Percentiles rank a stretch among this genome's conserved stretches.
Evolutionary conservation across 2,888 invertebrate genomes (phyloP).

Genomic region (Chrysomela aeneicollis): DNA sequence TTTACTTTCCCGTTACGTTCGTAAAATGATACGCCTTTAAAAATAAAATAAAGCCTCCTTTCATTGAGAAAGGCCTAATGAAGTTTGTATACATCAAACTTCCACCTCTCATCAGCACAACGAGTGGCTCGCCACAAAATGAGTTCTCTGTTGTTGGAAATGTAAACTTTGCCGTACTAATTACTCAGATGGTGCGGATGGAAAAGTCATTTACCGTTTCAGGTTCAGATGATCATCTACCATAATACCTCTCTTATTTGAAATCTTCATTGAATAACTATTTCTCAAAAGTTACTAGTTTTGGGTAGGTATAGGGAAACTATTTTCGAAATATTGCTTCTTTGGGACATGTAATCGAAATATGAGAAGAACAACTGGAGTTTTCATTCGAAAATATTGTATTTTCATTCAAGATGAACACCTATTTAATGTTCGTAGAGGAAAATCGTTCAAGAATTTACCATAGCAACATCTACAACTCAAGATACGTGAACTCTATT

Average conservation of each 20-base stretch:
- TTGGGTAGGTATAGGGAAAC: no score
- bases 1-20: slow-evolving; percentile 49
- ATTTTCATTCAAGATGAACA: no score
- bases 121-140: slow-evolving; percentile 34
- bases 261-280: no score
- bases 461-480: no score
- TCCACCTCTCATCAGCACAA: slow-evolving; percentile 34
- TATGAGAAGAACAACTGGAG: no score
- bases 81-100: slow-evolving; percentile 47
- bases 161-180: slow-evolving; percentile 35
- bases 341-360: no score
- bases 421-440: no score
- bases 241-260: neutral
- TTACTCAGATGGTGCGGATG: slow-evolving; percentile 35
- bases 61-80: slow-evolving; percentile 45
- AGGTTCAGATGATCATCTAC: neutral
- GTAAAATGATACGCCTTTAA: slow-evolving; percentile 49
- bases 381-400: no score
- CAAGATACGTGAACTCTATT: no score
- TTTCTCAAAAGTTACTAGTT: no score
- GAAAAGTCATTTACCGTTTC: neutral
- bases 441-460: no score
- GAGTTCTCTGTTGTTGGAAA: slow-evolving; percentile 36
- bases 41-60: slow-evolving; percentile 47
- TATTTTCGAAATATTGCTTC: no score